phyloP scores from a whole-genome alignment of 2,888 invertebrate genomes.

The Thera obeliscata region DNA sequence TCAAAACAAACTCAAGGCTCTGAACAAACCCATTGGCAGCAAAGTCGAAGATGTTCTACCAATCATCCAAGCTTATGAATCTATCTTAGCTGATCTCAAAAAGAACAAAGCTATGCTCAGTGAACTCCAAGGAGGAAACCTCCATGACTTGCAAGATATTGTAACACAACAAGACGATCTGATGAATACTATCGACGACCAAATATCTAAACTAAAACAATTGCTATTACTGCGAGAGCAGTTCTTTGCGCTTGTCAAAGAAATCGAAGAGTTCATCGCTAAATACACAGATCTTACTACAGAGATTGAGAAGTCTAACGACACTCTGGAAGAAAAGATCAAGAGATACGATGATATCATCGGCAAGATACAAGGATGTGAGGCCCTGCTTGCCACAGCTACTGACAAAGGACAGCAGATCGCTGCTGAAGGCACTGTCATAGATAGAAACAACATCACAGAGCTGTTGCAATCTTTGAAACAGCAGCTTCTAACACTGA shows the following conservation, averaged over 20 bases:
- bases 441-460: conserved; percentile 94
- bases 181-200: conserved; percentile 93
- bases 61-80: conserved; percentile 91
- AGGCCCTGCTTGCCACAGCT: conserved; percentile 93
- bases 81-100: conserved; percentile 90
- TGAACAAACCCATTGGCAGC: conserved; percentile 94
- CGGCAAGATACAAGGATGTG: conserved; percentile 94
- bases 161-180: conserved; percentile 93
- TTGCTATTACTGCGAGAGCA: conserved; percentile 93
- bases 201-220: conserved; percentile 91
- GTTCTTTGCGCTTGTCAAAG: conserved; percentile 93
- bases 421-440: conserved; percentile 94
- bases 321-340: conserved; percentile 93
- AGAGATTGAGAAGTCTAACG: conserved; percentile 93
- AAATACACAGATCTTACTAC: conserved; percentile 93
- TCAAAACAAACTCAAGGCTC: conserved; percentile 92
- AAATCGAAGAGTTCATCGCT: conserved; percentile 93
- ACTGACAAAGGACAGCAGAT: conserved; percentile 97
- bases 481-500: conserved; percentile 91
- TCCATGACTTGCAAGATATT: conserved; percentile 91
- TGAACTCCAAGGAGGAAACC: conserved; percentile 90
- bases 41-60: conserved; percentile 95
- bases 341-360: conserved; percentile 94
- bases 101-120: conserved; percentile 90
- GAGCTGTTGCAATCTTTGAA: conserved; percentile 94